Evolutionary conservation across 1,140 invertebrate genomes (phyloP).

Genomic region (Pemphigus obesinymphae): DNA sequence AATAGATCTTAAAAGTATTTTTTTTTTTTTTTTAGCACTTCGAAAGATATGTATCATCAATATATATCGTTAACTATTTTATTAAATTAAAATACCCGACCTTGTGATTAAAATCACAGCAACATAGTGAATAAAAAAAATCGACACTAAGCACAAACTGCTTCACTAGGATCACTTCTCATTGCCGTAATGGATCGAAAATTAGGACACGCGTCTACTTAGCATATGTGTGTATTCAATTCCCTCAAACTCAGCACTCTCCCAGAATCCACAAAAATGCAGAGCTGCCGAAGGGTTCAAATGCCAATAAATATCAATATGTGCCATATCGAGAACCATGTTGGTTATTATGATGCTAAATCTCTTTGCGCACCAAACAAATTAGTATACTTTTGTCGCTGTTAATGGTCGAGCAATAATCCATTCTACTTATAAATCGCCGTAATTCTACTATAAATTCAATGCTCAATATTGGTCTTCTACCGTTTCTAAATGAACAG

Average conservation of each 20-base stretch:
- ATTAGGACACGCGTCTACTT: background rate
- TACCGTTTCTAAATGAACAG: slow-evolving; percentile 49
- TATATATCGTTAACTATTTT: too few species aligned
- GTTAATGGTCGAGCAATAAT: slow-evolving; percentile 46
- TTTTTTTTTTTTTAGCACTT: too few species aligned
- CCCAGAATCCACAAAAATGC: slow-evolving; percentile 53
- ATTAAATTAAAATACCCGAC: too few species aligned
- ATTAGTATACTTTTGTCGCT: slow-evolving; percentile 52
- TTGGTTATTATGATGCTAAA: background rate
- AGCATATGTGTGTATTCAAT: background rate
- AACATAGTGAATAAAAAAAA: too few species aligned
- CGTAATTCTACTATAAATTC: slow-evolving; percentile 48
- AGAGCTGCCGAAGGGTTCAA: slow-evolving; percentile 52
- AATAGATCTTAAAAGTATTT: too few species aligned
- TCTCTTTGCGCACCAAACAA: slow-evolving; percentile 49
- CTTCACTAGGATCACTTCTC: background rate
- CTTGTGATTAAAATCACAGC: too few species aligned
- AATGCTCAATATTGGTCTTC: slow-evolving; percentile 45
- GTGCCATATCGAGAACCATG: background rate
- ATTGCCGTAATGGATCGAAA: background rate
- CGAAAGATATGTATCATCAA: too few species aligned
- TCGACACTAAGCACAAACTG: background rate
- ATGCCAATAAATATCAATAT: slow-evolving; percentile 49
- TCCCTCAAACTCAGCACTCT: slow-evolving; percentile 45
- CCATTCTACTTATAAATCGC: slow-evolving; percentile 49